phyloP scores from a whole-genome alignment of 2,797 vertebrate genomes.

The Lerista edwardsae region DNA sequence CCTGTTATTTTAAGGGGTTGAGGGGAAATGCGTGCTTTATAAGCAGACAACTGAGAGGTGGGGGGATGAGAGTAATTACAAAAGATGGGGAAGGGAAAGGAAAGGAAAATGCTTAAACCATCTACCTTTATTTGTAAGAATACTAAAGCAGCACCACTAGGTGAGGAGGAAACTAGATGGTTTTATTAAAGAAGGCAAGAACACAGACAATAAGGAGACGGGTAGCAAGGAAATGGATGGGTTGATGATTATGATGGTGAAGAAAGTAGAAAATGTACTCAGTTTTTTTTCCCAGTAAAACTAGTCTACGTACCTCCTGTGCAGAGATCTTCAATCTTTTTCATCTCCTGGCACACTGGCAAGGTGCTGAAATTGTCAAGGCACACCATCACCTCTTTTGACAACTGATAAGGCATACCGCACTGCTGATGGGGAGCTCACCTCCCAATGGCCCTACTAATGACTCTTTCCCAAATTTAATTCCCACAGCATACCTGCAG shows the following conservation, averaged over 20 bases:
- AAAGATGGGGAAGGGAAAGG: conserved; percentile 8
- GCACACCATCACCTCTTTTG: no score
- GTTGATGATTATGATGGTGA: not conserved
- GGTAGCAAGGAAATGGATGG: not conserved
- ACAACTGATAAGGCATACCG: no score
- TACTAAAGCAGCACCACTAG: not conserved
- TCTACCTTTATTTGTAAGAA: not conserved
- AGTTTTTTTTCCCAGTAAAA: not conserved
- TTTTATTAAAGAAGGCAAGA: not conserved
- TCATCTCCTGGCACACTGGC: no score
- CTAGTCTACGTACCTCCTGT: not conserved
- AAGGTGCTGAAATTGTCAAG: no score
- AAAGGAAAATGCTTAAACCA: conserved; percentile 16
- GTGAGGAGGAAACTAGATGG: no score
- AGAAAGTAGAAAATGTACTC: no score
- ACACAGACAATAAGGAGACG: not conserved
- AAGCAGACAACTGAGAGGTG: not conserved
- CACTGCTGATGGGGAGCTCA: no score
- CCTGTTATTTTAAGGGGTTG: conserved; percentile 23
- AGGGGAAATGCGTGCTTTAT: not conserved
- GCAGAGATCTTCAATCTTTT: no score
- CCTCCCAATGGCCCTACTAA: no score
- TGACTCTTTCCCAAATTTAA: no score
- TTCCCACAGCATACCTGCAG: no score
- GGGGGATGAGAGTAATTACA: not conserved